Percentiles rank a stretch among this genome's conserved stretches.
These are phyloP conservation scores for Berghia stephanieae DNA, from an alignment of 1,140 invertebrate genomes.

Conservation along the genomic window DNA sequence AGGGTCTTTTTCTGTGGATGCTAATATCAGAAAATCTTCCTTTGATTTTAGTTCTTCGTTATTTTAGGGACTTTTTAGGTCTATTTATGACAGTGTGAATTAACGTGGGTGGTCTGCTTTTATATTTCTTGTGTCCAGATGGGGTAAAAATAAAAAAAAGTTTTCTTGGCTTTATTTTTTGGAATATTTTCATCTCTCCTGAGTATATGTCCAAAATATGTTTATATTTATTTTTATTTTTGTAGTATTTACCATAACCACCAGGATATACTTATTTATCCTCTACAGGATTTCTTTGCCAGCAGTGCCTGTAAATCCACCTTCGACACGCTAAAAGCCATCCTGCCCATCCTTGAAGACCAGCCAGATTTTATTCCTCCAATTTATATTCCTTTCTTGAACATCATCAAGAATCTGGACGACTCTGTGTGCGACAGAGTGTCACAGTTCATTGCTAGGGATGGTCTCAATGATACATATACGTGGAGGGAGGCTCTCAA, in stretches of 20 bases:
- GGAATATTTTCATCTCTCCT: too few species aligned
- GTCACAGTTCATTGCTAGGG: conserved; percentile 31
- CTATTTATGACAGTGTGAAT: too few species aligned
- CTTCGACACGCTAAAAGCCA: not conserved
- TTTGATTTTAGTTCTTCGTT: too few species aligned
- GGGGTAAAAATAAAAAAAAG: too few species aligned
- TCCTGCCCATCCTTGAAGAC: not conserved
- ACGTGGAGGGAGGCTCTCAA: conserved; percentile 43
- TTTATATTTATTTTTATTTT: too few species aligned
- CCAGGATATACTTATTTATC: not conserved
- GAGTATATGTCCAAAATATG: too few species aligned
- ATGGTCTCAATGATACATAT: conserved; percentile 29
- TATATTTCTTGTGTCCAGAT: too few species aligned
- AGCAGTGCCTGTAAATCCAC: conserved; percentile 17
- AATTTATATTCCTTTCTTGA: not conserved
- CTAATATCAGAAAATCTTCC: too few species aligned
- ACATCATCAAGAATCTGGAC: conserved; percentile 6
- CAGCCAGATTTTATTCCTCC: not conserved
- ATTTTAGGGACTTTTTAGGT: too few species aligned
- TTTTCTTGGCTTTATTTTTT: too few species aligned
- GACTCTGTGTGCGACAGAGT: conserved; percentile 30
- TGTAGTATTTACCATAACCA: not conserved
- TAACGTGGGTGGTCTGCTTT: too few species aligned
- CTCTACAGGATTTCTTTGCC: conserved; percentile 10
- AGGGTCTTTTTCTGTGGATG: too few species aligned